Evolutionary conservation across 2,797 vertebrate genomes (phyloP).

Genomic region (Pseudopleuronectes americanus): DNA sequence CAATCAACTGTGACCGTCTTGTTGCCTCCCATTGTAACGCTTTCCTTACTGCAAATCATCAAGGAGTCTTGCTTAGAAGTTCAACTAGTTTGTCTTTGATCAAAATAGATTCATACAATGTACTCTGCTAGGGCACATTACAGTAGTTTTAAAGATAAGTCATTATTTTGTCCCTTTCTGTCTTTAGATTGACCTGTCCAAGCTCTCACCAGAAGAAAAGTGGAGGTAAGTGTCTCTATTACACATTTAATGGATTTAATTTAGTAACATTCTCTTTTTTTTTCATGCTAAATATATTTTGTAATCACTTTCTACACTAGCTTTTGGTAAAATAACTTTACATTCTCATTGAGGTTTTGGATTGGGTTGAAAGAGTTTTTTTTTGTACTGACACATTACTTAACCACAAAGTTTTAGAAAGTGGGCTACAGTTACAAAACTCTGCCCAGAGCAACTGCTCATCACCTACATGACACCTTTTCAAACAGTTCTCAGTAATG

Average conservation of each 20-base stretch:
- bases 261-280: background rate
- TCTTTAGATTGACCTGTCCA: conserved; percentile 89
- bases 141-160: background rate
- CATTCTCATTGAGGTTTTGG: background rate
- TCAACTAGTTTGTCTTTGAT: background rate
- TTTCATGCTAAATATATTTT: background rate
- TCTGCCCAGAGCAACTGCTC: background rate
- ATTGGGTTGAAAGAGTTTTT: background rate
- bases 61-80: background rate
- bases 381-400: background rate
- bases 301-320: too few species aligned
- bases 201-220: conserved; percentile 94
- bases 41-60: background rate
- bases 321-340: background rate
- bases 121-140: too few species aligned
- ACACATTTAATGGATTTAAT: background rate
- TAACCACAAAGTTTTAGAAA: background rate
- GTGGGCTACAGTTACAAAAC: background rate
- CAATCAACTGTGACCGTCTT: background rate
- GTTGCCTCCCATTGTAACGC: background rate
- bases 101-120: too few species aligned
- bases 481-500: conserved; percentile 1
- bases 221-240: conserved; percentile 91
- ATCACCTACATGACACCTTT: background rate
- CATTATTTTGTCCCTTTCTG: conserved; percentile 16